A percentile compares a stretch with the other conserved stretches of the same genome.
Conservation (phyloP, 2,113 vertebrate genomes). For the Mirounga angustirostris region DNA sequence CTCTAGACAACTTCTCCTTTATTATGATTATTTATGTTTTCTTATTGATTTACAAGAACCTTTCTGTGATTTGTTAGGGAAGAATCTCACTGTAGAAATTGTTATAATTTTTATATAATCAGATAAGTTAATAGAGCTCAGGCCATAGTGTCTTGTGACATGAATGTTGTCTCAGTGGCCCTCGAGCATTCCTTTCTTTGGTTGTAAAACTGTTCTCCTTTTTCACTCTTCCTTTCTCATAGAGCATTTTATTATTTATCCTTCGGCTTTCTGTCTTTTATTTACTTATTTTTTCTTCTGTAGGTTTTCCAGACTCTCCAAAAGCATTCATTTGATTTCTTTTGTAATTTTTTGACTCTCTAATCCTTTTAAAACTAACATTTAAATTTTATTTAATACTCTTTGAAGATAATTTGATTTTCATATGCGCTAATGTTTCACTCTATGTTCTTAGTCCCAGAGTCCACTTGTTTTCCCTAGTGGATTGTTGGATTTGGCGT, state of each 20-base stretch:
- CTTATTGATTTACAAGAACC: background rate
- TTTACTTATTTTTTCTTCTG: background rate
- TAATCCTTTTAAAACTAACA: constrained; percentile 41
- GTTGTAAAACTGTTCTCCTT: background rate
- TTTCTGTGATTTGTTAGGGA: constrained; percentile 23
- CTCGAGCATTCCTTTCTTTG: background rate
- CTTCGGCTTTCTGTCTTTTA: background rate
- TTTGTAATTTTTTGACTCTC: background rate
- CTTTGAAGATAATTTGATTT: constrained; percentile 50
- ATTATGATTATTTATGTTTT: background rate
- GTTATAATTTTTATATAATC: background rate
- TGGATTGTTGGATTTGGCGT: background rate
- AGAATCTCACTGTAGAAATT: background rate
- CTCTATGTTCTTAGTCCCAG: background rate
- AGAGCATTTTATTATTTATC: constrained; percentile 26
- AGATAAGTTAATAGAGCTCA: background rate
- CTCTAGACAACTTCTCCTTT: background rate
- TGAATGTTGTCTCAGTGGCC: background rate
- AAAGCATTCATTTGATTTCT: constrained; percentile 30
- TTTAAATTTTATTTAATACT: constrained; percentile 60
- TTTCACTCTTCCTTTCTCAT: background rate
- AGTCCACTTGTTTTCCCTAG: background rate
- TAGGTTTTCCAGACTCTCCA: background rate
- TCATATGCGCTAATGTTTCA: constrained; percentile 25
- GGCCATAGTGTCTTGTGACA: background rate